Conservation (phyloP, 2,797 vertebrate species). For the Liasis olivaceus region DNA sequence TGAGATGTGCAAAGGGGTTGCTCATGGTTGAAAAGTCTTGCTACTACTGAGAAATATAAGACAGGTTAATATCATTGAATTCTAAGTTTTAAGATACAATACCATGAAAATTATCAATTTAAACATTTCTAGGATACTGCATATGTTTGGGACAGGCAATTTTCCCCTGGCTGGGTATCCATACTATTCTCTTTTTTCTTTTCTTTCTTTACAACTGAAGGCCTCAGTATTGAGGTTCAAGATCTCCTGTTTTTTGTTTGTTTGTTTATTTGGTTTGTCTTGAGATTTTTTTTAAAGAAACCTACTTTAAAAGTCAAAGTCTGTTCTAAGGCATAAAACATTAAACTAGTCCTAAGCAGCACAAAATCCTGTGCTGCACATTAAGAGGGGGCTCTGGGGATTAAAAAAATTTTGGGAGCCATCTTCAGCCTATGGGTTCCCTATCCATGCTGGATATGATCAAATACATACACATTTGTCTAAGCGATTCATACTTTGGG, state of each 20-base stretch:
- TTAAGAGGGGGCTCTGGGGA: neutral
- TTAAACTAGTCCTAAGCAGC: neutral
- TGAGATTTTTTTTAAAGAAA: neutral
- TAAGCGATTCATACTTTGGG: neutral
- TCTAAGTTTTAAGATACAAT: neutral
- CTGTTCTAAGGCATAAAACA: neutral
- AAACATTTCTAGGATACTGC: neutral
- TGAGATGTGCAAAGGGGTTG: conserved; percentile 83
- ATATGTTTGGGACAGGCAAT: neutral
- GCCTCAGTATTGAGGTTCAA: neutral
- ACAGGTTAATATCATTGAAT: neutral
- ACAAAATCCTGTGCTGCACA: neutral
- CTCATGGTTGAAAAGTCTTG: conserved; percentile 66
- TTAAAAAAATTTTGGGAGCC: neutral
- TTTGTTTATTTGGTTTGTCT: neutral
- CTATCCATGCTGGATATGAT: neutral
- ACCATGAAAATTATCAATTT: neutral
- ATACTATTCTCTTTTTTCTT: neutral
- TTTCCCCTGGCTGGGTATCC: neutral
- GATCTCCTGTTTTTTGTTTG: neutral
- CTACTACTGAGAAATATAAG: conserved; percentile 36
- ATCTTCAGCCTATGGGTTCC: neutral
- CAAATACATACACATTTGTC: neutral
- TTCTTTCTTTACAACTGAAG: neutral
- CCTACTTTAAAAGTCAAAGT: neutral